Evolutionary conservation across 1,140 invertebrate genomes (phyloP).

Genomic region (Heterodera schachtii): DNA sequence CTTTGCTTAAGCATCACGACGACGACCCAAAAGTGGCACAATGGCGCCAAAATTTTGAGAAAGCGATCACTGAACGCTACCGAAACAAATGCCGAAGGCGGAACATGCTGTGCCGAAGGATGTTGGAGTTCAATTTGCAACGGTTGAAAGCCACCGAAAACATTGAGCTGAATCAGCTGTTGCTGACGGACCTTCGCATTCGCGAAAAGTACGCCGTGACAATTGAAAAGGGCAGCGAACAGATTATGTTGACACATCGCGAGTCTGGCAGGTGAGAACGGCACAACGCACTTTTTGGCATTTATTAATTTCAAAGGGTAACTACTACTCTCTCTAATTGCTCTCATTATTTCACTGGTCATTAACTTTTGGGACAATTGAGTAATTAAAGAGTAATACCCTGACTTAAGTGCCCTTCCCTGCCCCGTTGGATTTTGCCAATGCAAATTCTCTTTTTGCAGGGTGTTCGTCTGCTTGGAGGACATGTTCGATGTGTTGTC

Average conservation of each 20-base stretch:
- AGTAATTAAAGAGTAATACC: too few relatives aligned
- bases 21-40: neutral
- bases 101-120: slow-evolving; percentile 7
- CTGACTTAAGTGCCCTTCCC: too few relatives aligned
- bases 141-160: neutral
- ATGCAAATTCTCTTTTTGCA: neutral
- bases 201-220: neutral
- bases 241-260: neutral
- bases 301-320: too few relatives aligned
- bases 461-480: slow-evolving; percentile 1
- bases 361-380: too few relatives aligned
- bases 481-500: slow-evolving; percentile 14
- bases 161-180: neutral
- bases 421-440: too few relatives aligned
- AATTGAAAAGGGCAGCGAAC: neutral
- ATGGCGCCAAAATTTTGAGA: neutral
- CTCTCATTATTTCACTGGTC: too few relatives aligned
- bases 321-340: too few relatives aligned
- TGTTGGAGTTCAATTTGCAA: slow-evolving; percentile 7
- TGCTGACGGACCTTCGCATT: slow-evolving; percentile 6
- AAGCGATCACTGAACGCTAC: slow-evolving; percentile 3
- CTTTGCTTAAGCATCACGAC: neutral
- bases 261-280: neutral
- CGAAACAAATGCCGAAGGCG: neutral
- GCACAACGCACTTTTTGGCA: too few relatives aligned